Conservation (phyloP, 2,888 invertebrate genomes). For the Polydrusus tereticollis region DNA sequence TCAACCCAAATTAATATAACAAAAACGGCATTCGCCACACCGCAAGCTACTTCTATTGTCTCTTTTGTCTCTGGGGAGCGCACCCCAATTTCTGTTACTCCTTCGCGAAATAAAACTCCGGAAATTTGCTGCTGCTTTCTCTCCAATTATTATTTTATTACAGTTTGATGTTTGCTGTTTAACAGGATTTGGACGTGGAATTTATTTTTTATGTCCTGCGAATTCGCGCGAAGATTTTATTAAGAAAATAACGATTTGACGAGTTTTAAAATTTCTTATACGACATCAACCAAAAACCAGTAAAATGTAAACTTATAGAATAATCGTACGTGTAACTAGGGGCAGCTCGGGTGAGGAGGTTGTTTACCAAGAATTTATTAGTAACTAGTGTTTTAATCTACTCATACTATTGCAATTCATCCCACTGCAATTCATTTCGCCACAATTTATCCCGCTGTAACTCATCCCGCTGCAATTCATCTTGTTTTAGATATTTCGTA, state of each 20-base stretch:
- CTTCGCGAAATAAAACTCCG: slow-evolving; percentile 3
- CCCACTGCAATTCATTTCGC: too few relatives aligned
- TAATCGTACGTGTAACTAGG: too few relatives aligned
- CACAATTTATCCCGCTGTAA: too few relatives aligned
- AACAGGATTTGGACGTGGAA: background rate
- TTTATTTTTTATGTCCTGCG: background rate
- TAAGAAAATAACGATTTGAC: background rate
- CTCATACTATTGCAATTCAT: too few relatives aligned
- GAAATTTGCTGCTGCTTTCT: slow-evolving; percentile 2
- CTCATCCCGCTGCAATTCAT: too few relatives aligned
- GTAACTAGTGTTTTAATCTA: too few relatives aligned
- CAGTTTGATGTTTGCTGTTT: background rate
- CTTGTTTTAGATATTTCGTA: too few relatives aligned
- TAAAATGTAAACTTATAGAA: too few relatives aligned
- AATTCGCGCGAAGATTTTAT: background rate
- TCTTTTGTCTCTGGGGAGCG: slow-evolving; percentile 3
- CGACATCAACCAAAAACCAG: too few relatives aligned
- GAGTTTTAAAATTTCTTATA: background rate
- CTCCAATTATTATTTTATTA: slow-evolving; percentile 12
- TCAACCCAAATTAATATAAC: background rate
- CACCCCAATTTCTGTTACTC: background rate
- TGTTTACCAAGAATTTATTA: too few relatives aligned
- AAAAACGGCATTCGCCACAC: background rate
- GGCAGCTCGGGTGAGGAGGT: too few relatives aligned
- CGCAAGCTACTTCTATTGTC: background rate